Base-by-base conservation (phyloP, 2,888 invertebrate species). In the Coelopa pilipes region DNA sequence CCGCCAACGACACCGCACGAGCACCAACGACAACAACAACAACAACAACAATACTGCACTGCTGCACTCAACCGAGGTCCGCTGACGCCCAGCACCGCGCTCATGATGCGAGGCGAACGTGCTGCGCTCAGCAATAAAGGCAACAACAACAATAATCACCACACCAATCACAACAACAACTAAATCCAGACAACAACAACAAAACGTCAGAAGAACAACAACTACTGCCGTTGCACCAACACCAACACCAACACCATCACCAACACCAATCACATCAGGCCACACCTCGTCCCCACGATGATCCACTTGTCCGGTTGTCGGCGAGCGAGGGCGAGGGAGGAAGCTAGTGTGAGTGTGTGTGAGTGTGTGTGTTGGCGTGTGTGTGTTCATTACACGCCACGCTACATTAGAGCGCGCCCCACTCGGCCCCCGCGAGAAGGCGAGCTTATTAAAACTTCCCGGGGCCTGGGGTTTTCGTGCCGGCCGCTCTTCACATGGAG, bases 391-490 rank as follows among this genome's bases (percentile, higher is more conserved):
- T 49, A 70, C 62, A 63, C 70, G 70, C 55, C 55, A 46, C 65
- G 71, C 55, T 71, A 71, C 65, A 71, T 71, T 71, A 65, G 71
- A 59, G 53, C 15, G 4, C 2, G 60, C 46, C 45, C 24, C 17
- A 49, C 60, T 47, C 60, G 60, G 34, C 46, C 59, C 60, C 19
- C 4, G 19, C 0, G 13, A 21, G 21, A 12, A 21, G 9, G n/a
- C n/a, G 15, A 57, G 55, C 68, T 68, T 55, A 68, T 55, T 68
- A 55, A 68, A 55, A 68, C 34, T 53, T 34, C 67, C 12, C 17
- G 19, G 17, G 19, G 13, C 60, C 13, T 34, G 45, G 12, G 60
- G 60, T 13, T 24, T 49, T 21, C 50, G 50, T 49, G 66, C 24
- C 24, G 13, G 21, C 24, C 21, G 63, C 46, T 13, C 50, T 46